phyloP scores from a whole-genome alignment of 2,797 vertebrate genomes.

The Chaenodraco wilsoni region DNA sequence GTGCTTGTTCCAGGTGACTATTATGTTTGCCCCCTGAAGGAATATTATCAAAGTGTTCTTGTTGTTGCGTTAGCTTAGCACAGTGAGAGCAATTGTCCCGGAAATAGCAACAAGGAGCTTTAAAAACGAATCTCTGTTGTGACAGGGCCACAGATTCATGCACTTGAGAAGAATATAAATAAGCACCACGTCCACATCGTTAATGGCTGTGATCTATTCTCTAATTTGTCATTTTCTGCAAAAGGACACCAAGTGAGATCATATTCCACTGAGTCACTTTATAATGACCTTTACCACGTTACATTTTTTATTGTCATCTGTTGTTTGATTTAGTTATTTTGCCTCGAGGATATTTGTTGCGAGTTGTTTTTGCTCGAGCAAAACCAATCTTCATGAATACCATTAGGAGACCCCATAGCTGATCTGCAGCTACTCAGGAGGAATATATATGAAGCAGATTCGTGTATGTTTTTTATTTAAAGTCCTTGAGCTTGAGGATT shows the following conservation, averaged over 20 bases:
- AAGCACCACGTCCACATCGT: constrained; percentile 18
- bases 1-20: constrained; percentile 65
- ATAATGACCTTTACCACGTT: constrained; percentile 34
- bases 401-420: background rate
- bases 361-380: background rate
- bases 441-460: background rate
- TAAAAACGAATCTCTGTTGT: constrained; percentile 43
- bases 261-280: constrained; percentile 60
- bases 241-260: constrained; percentile 50
- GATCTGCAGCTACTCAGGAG: background rate
- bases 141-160: constrained; percentile 44
- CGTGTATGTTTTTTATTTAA: no score
- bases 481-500: no score
- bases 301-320: constrained; percentile 52
- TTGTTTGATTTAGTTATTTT: constrained; percentile 56
- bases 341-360: constrained; percentile 36
- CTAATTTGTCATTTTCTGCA: constrained; percentile 26
- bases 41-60: constrained; percentile 59
- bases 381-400: background rate
- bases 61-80: constrained; percentile 32
- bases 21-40: constrained; percentile 43
- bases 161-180: constrained; percentile 53
- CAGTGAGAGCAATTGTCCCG: constrained; percentile 12
- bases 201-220: constrained; percentile 50
- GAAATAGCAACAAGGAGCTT: constrained; percentile 20